phyloP scores from a whole-genome alignment of 2,797 vertebrate species.

The Phataginus tricuspis region DNA sequence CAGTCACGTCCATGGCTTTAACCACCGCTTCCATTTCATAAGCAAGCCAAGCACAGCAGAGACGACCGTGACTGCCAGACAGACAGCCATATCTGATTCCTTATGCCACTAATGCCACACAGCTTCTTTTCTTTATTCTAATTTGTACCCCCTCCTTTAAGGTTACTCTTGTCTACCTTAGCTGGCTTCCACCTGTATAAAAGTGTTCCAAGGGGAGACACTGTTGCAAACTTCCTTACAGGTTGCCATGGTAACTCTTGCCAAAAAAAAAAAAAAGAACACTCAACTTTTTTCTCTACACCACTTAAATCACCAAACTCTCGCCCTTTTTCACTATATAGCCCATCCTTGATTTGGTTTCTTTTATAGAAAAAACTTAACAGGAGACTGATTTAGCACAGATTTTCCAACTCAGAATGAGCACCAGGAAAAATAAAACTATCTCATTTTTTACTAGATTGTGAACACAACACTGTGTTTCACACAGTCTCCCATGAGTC shows the following conservation, averaged over 20 bases:
- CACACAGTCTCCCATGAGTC: background rate
- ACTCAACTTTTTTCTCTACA: background rate
- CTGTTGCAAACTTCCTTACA: background rate
- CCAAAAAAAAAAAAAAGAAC: background rate
- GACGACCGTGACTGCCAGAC: background rate
- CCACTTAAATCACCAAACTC: background rate
- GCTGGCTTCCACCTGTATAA: background rate
- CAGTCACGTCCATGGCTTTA: background rate
- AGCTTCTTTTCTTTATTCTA: background rate
- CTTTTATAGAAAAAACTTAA: background rate
- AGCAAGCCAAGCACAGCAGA: background rate
- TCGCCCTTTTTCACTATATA: background rate
- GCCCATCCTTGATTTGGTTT: background rate
- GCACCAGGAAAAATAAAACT: background rate
- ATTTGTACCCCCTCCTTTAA: background rate
- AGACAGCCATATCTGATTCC: background rate
- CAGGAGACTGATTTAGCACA: background rate
- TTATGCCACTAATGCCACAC: background rate
- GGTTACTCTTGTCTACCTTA: background rate
- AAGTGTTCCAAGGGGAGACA: background rate
- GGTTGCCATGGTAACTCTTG: background rate
- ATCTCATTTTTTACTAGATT: background rate
- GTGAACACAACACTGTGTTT: background rate
- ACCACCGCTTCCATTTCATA: background rate
- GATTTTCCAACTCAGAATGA: background rate